Percentiles rank a stretch among this genome's conserved stretches.
Evolutionary conservation across 2,113 vertebrate species (phyloP).

Genomic region (Catharus fuscescens): DNA sequence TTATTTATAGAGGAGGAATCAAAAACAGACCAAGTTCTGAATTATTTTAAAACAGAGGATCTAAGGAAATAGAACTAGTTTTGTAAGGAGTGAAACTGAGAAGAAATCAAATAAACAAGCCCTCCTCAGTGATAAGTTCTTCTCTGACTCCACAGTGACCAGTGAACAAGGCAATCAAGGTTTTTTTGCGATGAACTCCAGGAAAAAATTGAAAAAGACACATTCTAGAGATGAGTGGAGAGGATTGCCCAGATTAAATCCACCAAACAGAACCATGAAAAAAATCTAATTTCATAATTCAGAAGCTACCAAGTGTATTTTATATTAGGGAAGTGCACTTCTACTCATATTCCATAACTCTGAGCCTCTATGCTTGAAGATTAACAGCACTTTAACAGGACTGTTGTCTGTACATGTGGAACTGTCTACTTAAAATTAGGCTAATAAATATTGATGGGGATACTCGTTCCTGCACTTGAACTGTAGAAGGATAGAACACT

Average conservation of each 20-base stretch:
- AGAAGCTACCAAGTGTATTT: slow-evolving; percentile 58
- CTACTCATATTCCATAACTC: slow-evolving; percentile 69
- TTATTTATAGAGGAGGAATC: neutral
- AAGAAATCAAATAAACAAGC: neutral
- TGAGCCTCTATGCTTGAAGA: slow-evolving; percentile 64
- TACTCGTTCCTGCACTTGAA: slow-evolving; percentile 72
- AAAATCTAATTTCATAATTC: slow-evolving; percentile 66
- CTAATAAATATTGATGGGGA: slow-evolving; percentile 72
- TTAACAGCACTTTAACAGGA: slow-evolving; percentile 69
- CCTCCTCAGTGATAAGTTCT: neutral
- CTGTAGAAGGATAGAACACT: slow-evolving; percentile 51
- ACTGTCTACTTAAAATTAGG: slow-evolving; percentile 67
- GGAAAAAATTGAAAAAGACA: neutral
- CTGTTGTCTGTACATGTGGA: slow-evolving; percentile 46
- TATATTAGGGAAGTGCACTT: slow-evolving; percentile 65
- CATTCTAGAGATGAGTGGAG: slow-evolving; percentile 22
- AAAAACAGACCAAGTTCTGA: neutral
- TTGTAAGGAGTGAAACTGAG: neutral
- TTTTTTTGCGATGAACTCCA: neutral
- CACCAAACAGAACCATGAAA: slow-evolving; percentile 50
- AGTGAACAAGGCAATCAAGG: neutral
- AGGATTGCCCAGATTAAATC: slow-evolving; percentile 49
- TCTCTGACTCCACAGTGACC: neutral
- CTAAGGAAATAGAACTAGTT: neutral
- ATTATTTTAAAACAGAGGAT: neutral